phyloP scores from a whole-genome alignment of 2,113 vertebrate genomes.

The Myiagra hebetior region DNA sequence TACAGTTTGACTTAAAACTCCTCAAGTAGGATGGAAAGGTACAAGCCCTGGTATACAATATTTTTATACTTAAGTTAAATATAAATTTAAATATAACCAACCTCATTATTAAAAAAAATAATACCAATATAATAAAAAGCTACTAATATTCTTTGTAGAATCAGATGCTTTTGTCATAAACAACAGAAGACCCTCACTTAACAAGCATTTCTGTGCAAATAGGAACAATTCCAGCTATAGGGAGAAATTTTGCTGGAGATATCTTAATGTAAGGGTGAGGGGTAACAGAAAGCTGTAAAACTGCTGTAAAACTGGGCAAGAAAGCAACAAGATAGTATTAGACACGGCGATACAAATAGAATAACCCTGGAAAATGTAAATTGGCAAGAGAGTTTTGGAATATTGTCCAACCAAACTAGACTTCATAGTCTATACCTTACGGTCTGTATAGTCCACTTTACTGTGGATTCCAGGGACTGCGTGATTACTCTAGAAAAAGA shows the following conservation, averaged over 20 bases:
- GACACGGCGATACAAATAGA: neutral
- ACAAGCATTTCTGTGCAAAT: neutral
- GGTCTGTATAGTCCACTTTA: neutral
- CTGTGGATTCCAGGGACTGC: neutral
- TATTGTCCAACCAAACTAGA: no score
- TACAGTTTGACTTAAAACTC: neutral
- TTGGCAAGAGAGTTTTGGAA: neutral
- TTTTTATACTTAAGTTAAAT: neutral
- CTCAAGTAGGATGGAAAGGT: neutral
- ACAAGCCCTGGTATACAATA: neutral
- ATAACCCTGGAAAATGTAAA: neutral
- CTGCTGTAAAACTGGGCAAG: neutral
- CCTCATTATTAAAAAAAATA: neutral
- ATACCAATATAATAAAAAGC: neutral
- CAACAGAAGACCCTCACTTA: neutral
- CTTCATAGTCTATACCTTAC: accelerated
- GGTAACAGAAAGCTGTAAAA: neutral
- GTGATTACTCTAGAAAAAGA: neutral
- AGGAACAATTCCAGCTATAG: neutral
- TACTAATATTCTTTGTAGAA: neutral
- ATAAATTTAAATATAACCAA: neutral
- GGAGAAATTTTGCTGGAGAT: neutral
- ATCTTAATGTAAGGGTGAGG: neutral
- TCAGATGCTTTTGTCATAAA: neutral
- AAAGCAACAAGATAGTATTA: neutral